Evolutionary conservation across 2,888 invertebrate species (phyloP), one percentile per base, ranked within the genome.

Genomic region (Onchidella celtica): DNA sequence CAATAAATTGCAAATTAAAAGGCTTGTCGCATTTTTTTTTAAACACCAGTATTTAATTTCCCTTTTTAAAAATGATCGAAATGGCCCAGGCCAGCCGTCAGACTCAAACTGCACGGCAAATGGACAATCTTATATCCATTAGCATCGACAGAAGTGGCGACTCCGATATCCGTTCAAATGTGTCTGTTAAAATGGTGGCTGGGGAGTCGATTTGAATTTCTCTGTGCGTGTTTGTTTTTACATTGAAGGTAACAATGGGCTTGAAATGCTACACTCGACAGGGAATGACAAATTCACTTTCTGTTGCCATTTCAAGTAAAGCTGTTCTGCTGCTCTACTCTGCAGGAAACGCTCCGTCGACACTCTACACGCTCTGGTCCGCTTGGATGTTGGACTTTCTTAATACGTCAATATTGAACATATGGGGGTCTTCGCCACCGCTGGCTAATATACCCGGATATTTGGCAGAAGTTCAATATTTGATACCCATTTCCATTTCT

Each of bases 281-380:
- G 24, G 36, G 47, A 76, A 76, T 69, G 57, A 78, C 78, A 69
- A 57, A 69, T 78, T 78, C 78, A 78, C 78, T 78, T 78, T 78
- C 69, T 57, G 68, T 78, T 78, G 55, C 65, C 38, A 55, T 66
- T 66, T 66, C 32, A 65, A 24, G 34, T 27, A n/a, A 14, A 47
- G 34, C 47, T 66, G 21, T 34, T 34, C 63, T 27, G 27, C 14
- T 1, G 3, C 24, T 61, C 74, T 47, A 47, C 47, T 21, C 40
- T 21, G 9, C 1, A 17, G 61, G 32, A 57, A 76, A 76, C 61
- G 66, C 40, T 27, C 66, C 1, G 6, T 1, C 55, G 76, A 66
- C 24, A 76, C 34, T 55, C 34, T 65, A 76, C 24, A 76, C 73
- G 17, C 11, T n/a, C 61, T 27, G 17, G 36, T 55, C 14, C 47